Evolutionary conservation across 2,113 vertebrate species (phyloP).

Genomic region (Vulpes vulpes): DNA sequence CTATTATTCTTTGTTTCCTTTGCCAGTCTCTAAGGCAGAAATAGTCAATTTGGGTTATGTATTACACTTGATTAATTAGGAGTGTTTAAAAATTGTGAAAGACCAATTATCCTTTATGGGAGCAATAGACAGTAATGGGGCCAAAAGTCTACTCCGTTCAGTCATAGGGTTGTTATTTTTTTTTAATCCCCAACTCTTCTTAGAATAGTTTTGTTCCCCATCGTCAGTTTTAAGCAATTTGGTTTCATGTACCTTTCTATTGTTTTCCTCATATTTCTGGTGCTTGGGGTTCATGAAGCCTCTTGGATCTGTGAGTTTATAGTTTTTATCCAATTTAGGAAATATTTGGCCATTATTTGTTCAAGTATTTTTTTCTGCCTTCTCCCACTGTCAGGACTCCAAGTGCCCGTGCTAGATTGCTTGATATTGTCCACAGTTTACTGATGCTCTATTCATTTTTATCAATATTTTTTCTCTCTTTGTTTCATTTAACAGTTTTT

Average conservation of each 20-base stretch:
- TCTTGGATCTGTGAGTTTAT: conserved; percentile 37
- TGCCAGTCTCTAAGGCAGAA: neutral
- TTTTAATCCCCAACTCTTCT: neutral
- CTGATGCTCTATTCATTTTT: neutral
- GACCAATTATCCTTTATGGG: neutral
- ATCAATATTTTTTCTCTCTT: neutral
- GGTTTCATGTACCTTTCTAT: neutral
- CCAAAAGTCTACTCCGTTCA: neutral
- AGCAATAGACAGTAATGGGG: neutral
- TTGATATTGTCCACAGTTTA: neutral
- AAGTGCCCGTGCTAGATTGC: neutral
- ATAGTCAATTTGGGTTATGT: neutral
- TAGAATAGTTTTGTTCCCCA: conserved; percentile 18
- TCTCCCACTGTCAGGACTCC: neutral
- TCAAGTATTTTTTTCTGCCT: conserved; percentile 45
- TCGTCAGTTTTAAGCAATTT: conserved; percentile 14
- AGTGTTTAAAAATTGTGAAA: neutral
- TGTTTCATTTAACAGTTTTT: neutral
- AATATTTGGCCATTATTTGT: conserved; percentile 9
- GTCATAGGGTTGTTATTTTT: neutral
- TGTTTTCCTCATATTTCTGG: conserved; percentile 10
- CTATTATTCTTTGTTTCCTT: neutral
- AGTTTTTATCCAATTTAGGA: conserved; percentile 52
- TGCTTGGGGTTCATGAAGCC: neutral
- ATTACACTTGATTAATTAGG: neutral